phyloP scores from a whole-genome alignment of 2,888 invertebrate genomes.

The Himalopsyche tibetana region DNA sequence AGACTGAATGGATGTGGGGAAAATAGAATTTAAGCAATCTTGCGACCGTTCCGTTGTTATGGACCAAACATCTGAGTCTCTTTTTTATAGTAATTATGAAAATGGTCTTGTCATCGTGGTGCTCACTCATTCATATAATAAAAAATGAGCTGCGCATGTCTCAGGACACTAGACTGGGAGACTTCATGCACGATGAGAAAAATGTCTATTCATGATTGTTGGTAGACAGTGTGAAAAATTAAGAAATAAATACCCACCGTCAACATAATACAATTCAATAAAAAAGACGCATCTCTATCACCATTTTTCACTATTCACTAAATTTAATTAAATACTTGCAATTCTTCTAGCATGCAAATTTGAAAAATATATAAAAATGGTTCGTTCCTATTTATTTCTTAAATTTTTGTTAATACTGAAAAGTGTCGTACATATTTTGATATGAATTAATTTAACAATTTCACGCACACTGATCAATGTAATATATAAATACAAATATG shows the following conservation, averaged over 20 bases:
- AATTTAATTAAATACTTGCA: too few species aligned
- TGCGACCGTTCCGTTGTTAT: background rate
- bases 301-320: too few species aligned
- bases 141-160: conserved; percentile 60
- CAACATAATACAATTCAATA: too few species aligned
- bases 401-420: too few species aligned
- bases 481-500: too few species aligned
- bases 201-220: conserved; percentile 56
- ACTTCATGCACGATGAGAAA: conserved; percentile 30
- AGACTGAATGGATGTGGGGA: background rate
- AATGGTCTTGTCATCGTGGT: conserved; percentile 36
- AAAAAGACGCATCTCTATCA: too few species aligned
- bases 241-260: background rate
- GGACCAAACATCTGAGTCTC: background rate
- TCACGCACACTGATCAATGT: too few species aligned
- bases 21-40: background rate
- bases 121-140: conserved; percentile 50
- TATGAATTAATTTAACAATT: too few species aligned
- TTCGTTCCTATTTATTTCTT: too few species aligned
- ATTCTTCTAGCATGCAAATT: too few species aligned
- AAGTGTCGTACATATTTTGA: too few species aligned
- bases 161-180: conserved; percentile 41
- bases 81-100: background rate
- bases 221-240: conserved; percentile 17
- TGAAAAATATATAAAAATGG: too few species aligned